Evolutionary conservation across 2,113 vertebrate genomes (phyloP).

Genomic region (Vulpes lagopus): DNA sequence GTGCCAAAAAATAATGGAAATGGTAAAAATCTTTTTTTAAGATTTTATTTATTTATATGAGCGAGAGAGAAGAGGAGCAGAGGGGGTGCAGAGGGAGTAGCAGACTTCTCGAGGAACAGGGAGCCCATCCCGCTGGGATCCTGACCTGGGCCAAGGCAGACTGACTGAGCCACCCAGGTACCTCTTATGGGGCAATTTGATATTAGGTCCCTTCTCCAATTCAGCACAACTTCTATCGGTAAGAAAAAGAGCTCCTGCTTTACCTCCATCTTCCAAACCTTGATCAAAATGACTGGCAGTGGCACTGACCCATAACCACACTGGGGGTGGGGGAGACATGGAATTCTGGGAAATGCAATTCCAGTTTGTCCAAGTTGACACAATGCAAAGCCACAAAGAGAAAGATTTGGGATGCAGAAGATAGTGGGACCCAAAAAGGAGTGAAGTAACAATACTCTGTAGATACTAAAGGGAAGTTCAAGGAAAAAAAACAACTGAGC

Average conservation of each 20-base stretch:
- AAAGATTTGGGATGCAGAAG: background rate
- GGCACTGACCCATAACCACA: background rate
- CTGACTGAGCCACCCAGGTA: background rate
- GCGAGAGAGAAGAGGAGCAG: background rate
- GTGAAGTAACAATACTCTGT: background rate
- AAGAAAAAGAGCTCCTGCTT: background rate
- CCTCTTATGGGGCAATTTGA: background rate
- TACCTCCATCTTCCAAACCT: background rate
- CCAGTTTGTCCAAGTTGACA: background rate
- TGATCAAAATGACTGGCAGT: background rate
- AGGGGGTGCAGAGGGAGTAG: background rate
- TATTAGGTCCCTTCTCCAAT: background rate
- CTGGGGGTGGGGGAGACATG: no score
- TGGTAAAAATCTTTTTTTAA: background rate
- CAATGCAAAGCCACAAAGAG: background rate
- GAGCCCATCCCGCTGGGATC: background rate
- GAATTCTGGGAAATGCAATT: background rate
- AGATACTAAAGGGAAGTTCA: background rate
- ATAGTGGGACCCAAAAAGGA: background rate
- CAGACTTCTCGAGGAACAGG: background rate
- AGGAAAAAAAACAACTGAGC: background rate
- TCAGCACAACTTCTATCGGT: background rate
- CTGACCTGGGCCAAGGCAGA: background rate
- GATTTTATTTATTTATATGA: background rate
- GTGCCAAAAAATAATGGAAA: background rate